Evolutionary conservation across 2,888 invertebrate species (phyloP), one percentile per base, ranked within the genome.

Genomic region (Drosophila paramelanica): DNA sequence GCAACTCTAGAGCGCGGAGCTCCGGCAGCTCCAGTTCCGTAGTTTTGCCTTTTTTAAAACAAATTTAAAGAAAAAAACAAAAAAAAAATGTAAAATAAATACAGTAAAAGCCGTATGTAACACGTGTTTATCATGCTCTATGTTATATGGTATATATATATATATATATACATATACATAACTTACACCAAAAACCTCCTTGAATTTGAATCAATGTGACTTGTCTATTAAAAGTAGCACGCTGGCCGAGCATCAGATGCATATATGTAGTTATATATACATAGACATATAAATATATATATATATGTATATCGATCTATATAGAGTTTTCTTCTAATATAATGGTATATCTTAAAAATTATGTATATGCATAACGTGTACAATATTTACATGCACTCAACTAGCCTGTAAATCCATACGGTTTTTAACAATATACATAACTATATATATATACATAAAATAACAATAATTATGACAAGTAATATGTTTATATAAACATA

Each of bases 181-280:
- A 69, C 55, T 50, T 69, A 73, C 50, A 84, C 64, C 67, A 67
- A 70, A 80, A 86, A 86, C 89, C 86, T 89, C 88, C 89, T 86
- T 89, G 74, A 83, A 85, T 89, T 86, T 88, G 71, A 80, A 85
- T 87, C 83, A 89, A 86, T 89, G 89, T 86, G 86, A 86, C 86
- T 86, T 86, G 86, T 86, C 89, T 89, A 86, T 86, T 89, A 77
- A 80, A 74, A 75, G 78, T 83, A 77, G 73, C 72, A 77, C 77
- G 79, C 77, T 77, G 77, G 79, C 79, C 76, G 76, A 71, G 86
- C 87, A 83, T 83, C 77, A 82, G 88, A 83, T 82, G 82, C 88
- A 84, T 70, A 65, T 59, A 77, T 51, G 67, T 56, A 66, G 31
- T 49, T 70, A 74, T 57, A 53, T 55, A 73, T 46, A 52, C 23